Evolutionary conservation across 2,113 vertebrate genomes (phyloP), one percentile per base, ranked within the genome.

Genomic region (Laterallus jamaicensis): DNA sequence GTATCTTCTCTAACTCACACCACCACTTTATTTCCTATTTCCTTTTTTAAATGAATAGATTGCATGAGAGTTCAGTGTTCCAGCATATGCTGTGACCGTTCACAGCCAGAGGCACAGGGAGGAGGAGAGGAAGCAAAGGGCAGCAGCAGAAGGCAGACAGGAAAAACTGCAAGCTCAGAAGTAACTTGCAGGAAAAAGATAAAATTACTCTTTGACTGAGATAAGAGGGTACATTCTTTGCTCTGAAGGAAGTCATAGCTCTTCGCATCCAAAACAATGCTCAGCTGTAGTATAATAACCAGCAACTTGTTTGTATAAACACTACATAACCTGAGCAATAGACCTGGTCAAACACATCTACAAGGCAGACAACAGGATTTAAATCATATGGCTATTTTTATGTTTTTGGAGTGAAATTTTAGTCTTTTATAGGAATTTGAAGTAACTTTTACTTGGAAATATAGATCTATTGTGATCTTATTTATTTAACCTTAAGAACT

Each of bases 31-130:
- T 26, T 70, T 35, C 39, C 17, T 75, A 5, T 74, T 89, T 79
- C 0, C 0, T 24, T 49, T 77, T 82, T 49, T 5, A 31, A 79
- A 73, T 71, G 0, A 71, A 60, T 21, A 88, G 10, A 47, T 71
- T 47, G 26, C 85, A 35, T 28, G 35, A 52, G 42, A 76, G 19
- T 55, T 85, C 62, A 28, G 13, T 59, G 10, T 39, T 92, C 60
- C 39, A 28, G 12, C 39, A 25, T 25, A 85, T 42, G 19, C 13
- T 35, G 35, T 35, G 35, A 35, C 35, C 35, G 35, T 35, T 35
- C 35, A 35, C 60, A 78, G 11, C 29, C 52, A 64, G 11, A 79
- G 42, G n/a, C 50, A 16, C 2, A 35, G 25, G 19, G 19, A 81
- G 12, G 15, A 76, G n/a, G 32, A 59, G 10, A 28, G 17, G 49